Evolutionary conservation across 2,797 vertebrate species (phyloP).

Genomic region (Acomys russatus): DNA sequence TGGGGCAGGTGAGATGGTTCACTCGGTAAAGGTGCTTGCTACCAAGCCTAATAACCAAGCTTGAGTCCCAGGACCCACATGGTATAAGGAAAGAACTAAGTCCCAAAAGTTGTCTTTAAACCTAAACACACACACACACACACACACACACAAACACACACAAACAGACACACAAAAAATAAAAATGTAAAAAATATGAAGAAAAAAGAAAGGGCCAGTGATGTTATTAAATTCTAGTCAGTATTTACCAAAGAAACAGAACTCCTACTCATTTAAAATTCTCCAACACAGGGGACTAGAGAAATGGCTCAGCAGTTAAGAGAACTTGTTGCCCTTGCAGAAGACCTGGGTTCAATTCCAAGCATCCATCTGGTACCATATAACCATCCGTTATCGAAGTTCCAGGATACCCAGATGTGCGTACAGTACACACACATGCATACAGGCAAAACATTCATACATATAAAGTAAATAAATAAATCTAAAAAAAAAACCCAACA

Average conservation of each 20-base stretch:
- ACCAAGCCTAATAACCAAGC: neutral
- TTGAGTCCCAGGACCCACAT: neutral
- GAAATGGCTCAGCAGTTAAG: neutral
- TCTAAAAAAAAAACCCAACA: neutral
- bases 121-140: neutral
- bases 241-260: neutral
- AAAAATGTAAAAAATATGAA: neutral
- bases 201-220: neutral
- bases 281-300: neutral
- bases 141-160: neutral
- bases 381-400: neutral
- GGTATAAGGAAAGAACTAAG: neutral
- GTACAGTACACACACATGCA: neutral
- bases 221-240: neutral
- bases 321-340: neutral
- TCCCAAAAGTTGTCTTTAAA: neutral
- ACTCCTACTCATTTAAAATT: neutral
- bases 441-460: neutral
- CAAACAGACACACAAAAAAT: neutral
- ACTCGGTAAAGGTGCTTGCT: neutral
- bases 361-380: neutral
- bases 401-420: neutral
- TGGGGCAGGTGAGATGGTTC: neutral
- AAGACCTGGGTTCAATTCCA: neutral
- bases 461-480: neutral